Conservation (phyloP, 2,888 invertebrate species). For the Odontocerum albicorne region DNA sequence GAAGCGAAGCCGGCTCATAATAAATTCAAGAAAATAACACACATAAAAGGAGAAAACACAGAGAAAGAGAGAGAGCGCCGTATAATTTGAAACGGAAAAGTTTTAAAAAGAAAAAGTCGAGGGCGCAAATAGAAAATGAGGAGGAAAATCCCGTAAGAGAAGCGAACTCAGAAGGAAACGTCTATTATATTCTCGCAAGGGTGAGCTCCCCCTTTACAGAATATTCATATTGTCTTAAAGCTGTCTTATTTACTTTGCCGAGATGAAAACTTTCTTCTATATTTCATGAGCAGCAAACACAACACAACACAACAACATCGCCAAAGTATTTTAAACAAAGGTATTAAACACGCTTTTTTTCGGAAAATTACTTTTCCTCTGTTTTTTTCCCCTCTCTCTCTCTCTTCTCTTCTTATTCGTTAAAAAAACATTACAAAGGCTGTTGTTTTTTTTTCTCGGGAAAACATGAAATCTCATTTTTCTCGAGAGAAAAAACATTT, state of each 20-base stretch:
- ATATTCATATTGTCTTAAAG: slow-evolving; percentile 29
- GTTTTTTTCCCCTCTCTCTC: no score
- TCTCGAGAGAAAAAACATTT: no score
- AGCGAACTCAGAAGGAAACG: slow-evolving; percentile 35
- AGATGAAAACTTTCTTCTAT: slow-evolving; percentile 27
- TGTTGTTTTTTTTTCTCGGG: no score
- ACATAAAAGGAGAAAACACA: slow-evolving; percentile 33
- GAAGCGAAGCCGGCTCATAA: slow-evolving; percentile 28
- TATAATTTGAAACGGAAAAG: slow-evolving; percentile 37
- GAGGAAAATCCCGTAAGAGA: slow-evolving; percentile 36
- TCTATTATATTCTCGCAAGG: slow-evolving; percentile 33
- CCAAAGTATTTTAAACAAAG: slow-evolving; percentile 13
- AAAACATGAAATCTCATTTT: no score
- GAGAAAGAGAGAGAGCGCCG: slow-evolving; percentile 17
- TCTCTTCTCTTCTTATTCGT: no score
- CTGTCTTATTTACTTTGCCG: slow-evolving; percentile 27
- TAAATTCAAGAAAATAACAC: slow-evolving; percentile 35
- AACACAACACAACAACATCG: slow-evolving; percentile 22
- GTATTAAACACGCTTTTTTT: slow-evolving; percentile 15
- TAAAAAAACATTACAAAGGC: no score
- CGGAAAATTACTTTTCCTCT: no score
- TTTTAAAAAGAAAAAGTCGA: slow-evolving; percentile 35
- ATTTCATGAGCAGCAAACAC: slow-evolving; percentile 20
- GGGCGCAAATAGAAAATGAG: slow-evolving; percentile 34
- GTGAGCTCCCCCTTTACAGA: slow-evolving; percentile 10